Conservation (phyloP, 2,888 invertebrate species). For the Hypena proboscidalis region DNA sequence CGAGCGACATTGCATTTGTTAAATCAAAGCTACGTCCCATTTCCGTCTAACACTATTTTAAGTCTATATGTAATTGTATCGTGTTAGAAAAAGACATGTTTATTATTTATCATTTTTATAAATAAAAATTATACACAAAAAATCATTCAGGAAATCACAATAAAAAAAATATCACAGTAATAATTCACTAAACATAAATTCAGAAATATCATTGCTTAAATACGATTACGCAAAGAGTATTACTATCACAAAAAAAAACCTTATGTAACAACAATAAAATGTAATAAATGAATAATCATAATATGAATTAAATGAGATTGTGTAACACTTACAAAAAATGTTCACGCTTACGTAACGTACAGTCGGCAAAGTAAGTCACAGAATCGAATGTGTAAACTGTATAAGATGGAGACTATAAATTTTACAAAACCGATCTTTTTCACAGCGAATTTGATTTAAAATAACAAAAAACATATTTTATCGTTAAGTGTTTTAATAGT, state of each 20-base stretch:
- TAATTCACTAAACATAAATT: slow-evolving; percentile 36
- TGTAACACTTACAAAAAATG: slow-evolving; percentile 11
- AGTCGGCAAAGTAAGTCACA: too few relatives aligned
- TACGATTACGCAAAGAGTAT: slow-evolving; percentile 22
- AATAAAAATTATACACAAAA: slow-evolving; percentile 22
- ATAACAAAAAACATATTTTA: too few relatives aligned
- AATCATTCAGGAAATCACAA: slow-evolving; percentile 30
- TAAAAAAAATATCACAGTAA: slow-evolving; percentile 49
- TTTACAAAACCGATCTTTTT: too few relatives aligned
- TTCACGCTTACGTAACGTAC: slow-evolving; percentile 28
- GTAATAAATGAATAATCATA: slow-evolving; percentile 2
- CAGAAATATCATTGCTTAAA: slow-evolving; percentile 19
- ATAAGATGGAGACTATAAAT: too few relatives aligned
- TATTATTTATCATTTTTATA: slow-evolving; percentile 27
- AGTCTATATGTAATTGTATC: slow-evolving; percentile 22
- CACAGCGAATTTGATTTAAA: too few relatives aligned
- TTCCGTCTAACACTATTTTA: slow-evolving; percentile 13
- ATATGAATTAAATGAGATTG: slow-evolving; percentile 15
- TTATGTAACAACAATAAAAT: slow-evolving; percentile 12
- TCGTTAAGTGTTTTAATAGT: too few relatives aligned
- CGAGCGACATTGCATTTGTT: slow-evolving; percentile 5
- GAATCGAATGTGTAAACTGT: too few relatives aligned
- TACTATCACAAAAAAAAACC: slow-evolving; percentile 32
- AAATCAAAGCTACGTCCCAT: too few relatives aligned
- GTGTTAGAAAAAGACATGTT: slow-evolving; percentile 28